Percentiles rank a stretch among this genome's conserved stretches.
phyloP scores from a whole-genome alignment of 2,113 vertebrate genomes.

The Solea solea region DNA sequence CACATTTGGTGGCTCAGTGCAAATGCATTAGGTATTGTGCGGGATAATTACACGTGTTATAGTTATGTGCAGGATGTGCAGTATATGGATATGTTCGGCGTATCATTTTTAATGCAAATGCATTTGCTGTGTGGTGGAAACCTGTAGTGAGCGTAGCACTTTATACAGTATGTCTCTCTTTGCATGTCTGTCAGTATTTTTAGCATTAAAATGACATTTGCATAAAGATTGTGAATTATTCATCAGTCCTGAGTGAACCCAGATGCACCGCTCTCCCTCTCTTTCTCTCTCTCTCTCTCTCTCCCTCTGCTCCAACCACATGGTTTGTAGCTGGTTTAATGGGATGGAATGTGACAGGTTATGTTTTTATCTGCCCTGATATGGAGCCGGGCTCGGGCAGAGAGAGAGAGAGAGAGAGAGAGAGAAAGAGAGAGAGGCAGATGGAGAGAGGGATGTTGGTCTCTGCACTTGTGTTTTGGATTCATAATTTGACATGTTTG shows the following conservation, averaged over 20 bases:
- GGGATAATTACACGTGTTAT: slow-evolving; percentile 65
- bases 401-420: slow-evolving; percentile 38
- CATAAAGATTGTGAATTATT: slow-evolving; percentile 87
- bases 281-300: slow-evolving; percentile 28
- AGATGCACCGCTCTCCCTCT: slow-evolving; percentile 64
- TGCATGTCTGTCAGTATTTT: slow-evolving; percentile 67
- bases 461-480: slow-evolving; percentile 59
- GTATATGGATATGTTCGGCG: slow-evolving; percentile 48
- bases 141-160: slow-evolving; percentile 14
- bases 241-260: slow-evolving; percentile 79
- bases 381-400: slow-evolving; percentile 72
- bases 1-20: slow-evolving; percentile 73
- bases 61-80: slow-evolving; percentile 55
- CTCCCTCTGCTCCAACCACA: slow-evolving; percentile 69
- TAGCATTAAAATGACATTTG: slow-evolving; percentile 82
- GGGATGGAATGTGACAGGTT: slow-evolving; percentile 85
- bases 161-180: slow-evolving; percentile 46
- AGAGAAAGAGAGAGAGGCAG: slow-evolving; percentile 8
- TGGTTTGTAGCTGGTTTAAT: slow-evolving; percentile 84
- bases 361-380: slow-evolving; percentile 80
- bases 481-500: slow-evolving; percentile 74
- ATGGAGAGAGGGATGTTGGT: slow-evolving; percentile 18
- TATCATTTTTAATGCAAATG: slow-evolving; percentile 45
- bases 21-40: slow-evolving; percentile 70
- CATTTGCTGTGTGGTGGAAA: slow-evolving; percentile 22